Conservation (phyloP, 2,888 invertebrate genomes). For the Tipula vernalis region DNA sequence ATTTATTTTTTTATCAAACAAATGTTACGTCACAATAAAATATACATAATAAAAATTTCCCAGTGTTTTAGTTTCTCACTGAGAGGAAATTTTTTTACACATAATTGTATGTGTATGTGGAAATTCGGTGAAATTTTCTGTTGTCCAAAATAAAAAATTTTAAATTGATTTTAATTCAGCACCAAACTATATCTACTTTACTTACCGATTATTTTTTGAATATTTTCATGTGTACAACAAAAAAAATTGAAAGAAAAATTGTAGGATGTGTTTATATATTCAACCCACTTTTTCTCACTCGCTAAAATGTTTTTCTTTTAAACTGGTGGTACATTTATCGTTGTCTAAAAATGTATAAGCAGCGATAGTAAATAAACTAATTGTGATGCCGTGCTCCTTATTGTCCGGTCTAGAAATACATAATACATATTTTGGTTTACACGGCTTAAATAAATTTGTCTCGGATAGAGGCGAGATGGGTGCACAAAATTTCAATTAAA, state of each 20-base stretch:
- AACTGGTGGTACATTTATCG: neutral
- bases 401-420: neutral
- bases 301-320: neutral
- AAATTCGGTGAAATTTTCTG: neutral
- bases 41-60: neutral
- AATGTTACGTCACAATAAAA: neutral
- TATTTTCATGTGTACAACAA: neutral
- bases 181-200: neutral
- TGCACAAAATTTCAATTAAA: neutral
- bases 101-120: neutral
- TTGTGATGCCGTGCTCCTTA: neutral
- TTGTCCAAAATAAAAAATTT: neutral
- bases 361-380: neutral
- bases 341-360: neutral
- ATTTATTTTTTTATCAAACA: neutral
- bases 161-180: neutral
- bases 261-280: neutral
- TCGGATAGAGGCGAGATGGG: neutral
- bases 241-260: neutral
- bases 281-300: constrained; percentile 4
- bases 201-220: neutral
- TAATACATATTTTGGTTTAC: neutral
- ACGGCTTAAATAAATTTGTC: neutral
- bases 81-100: neutral
- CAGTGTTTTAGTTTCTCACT: neutral